Percentiles rank a stretch among this genome's conserved stretches.
Conservation (phyloP, 2,113 vertebrate genomes). For the Neoarius graeffei region DNA sequence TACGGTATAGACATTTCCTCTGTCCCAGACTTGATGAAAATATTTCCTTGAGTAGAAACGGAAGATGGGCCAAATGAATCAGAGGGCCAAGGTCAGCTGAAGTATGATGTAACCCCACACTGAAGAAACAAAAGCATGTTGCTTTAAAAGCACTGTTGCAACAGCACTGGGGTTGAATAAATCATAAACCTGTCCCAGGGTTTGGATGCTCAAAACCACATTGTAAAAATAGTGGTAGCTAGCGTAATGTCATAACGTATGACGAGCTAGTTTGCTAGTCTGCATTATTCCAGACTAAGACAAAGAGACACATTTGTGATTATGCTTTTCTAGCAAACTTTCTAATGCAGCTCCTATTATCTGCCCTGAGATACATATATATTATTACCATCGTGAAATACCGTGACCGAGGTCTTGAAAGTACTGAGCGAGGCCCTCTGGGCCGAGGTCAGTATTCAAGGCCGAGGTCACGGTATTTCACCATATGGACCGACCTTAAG, state of each 20-base stretch:
- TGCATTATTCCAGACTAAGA: background rate
- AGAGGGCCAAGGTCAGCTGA: conserved; percentile 54
- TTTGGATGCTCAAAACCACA: background rate
- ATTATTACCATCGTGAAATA: too few species aligned
- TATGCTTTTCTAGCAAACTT: background rate
- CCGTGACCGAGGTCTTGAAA: too few species aligned
- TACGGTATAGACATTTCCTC: background rate
- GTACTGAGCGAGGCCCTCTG: too few species aligned
- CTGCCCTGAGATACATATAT: background rate
- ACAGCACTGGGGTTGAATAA: too few species aligned
- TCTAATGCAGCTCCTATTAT: background rate
- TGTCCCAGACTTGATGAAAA: background rate
- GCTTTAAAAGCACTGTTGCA: conserved; percentile 35
- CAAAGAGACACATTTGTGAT: background rate
- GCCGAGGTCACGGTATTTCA: too few species aligned
- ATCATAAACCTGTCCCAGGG: background rate
- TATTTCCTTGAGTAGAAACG: conserved; percentile 32
- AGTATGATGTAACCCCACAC: conserved; percentile 61
- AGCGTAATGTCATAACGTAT: background rate
- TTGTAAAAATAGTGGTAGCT: background rate
- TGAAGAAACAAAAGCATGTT: conserved; percentile 51
- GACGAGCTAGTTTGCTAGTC: background rate
- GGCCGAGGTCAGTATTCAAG: too few species aligned
- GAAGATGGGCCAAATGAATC: conserved; percentile 50
- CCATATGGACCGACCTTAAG: too few species aligned